Conservation (phyloP, 2,797 vertebrate genomes). For the Premnoplex brunnescens region DNA sequence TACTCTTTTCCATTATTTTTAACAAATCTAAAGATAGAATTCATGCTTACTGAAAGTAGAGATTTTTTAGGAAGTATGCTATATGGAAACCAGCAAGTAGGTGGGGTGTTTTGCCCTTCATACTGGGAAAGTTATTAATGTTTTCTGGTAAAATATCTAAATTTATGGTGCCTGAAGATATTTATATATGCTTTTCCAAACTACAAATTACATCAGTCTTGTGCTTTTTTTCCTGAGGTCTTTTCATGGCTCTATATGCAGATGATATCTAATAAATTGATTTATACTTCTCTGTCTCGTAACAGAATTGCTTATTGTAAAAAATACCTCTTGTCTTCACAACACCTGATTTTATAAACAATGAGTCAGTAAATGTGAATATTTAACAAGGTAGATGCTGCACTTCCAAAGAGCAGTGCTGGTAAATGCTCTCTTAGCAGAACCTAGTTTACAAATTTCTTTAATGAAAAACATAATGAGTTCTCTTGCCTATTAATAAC, state of each 20-base stretch:
- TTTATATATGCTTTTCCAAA: not conserved
- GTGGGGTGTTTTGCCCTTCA: not conserved
- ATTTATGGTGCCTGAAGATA: not conserved
- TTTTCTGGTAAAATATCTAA: conserved; percentile 15
- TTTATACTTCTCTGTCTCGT: conserved; percentile 11
- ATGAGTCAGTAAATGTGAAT: not conserved
- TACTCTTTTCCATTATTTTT: not conserved
- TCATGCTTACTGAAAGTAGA: not conserved
- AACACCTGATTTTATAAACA: conserved; percentile 7
- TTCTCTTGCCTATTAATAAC: not conserved
- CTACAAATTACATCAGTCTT: not conserved
- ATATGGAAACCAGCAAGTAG: not conserved
- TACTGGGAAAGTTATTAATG: not conserved
- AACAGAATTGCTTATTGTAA: conserved; percentile 1
- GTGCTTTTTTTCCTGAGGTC: not conserved
- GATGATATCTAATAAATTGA: conserved; percentile 34
- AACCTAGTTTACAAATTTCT: not conserved
- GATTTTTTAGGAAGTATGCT: not conserved
- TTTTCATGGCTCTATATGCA: not conserved
- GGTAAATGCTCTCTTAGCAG: not conserved
- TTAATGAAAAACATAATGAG: not conserved
- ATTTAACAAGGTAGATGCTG: not conserved
- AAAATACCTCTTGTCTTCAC: not conserved
- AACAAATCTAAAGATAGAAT: not conserved
- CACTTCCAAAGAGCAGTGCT: not conserved